These are phyloP conservation scores for Mystacides longicornis DNA, from an alignment of 2,888 invertebrate species.

Conservation along the genomic window DNA sequence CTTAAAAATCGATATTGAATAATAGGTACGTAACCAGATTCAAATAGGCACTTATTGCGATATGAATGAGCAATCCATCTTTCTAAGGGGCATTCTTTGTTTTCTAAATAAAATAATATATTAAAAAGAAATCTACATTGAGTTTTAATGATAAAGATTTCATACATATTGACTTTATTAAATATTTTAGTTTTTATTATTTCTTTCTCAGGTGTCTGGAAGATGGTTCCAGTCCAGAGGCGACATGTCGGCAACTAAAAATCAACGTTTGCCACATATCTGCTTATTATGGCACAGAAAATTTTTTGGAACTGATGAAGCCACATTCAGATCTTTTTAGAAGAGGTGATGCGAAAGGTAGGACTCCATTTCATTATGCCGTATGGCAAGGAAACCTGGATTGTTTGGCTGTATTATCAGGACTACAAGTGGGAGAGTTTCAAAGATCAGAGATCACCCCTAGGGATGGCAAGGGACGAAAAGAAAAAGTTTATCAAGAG, in stretches of 20 bases:
- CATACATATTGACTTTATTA: too few species aligned
- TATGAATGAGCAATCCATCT: too few species aligned
- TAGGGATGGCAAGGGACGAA: neutral
- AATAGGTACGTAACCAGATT: too few species aligned
- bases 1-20: too few species aligned
- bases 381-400: slow-evolving; percentile 42
- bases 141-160: too few species aligned
- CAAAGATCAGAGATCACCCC: neutral
- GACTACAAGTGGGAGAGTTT: slow-evolving; percentile 2
- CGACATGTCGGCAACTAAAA: slow-evolving; percentile 41
- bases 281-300: slow-evolving; percentile 36
- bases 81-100: too few species aligned
- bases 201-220: slow-evolving; percentile 36
- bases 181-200: too few species aligned
- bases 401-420: slow-evolving; percentile 37
- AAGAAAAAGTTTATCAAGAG: neutral
- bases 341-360: slow-evolving; percentile 38
- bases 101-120: too few species aligned
- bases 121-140: too few species aligned
- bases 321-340: slow-evolving; percentile 39
- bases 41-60: too few species aligned
- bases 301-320: slow-evolving; percentile 34
- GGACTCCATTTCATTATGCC: slow-evolving; percentile 46
- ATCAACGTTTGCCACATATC: slow-evolving; percentile 46
- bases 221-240: slow-evolving; percentile 44